A percentile compares a stretch with the other conserved stretches of the same genome.
phyloP scores from a whole-genome alignment of 2,888 invertebrate species.

The Protodeltote pygarga region DNA sequence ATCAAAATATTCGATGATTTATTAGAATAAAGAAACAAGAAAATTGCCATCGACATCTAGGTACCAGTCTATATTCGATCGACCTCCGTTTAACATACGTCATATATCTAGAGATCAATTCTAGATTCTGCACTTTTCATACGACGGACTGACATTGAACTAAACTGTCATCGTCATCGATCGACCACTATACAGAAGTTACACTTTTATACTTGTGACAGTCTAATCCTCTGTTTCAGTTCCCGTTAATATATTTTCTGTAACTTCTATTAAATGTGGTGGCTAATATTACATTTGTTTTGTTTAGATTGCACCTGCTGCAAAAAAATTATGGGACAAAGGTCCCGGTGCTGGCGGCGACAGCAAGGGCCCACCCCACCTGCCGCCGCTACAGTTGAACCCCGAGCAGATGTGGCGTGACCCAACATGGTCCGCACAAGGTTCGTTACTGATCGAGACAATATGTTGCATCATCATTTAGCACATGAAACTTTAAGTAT shows the following conservation, averaged over 20 bases:
- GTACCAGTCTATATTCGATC: no score
- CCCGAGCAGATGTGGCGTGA: constrained; percentile 96
- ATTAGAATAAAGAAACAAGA: no score
- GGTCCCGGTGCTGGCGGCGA: constrained; percentile 90
- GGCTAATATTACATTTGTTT: constrained; percentile 16
- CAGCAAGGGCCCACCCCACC: constrained; percentile 91
- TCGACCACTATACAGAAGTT: no score
- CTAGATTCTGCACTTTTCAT: no score
- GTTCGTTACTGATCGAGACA: constrained; percentile 65
- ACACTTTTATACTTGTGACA: no score
- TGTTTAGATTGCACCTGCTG: constrained; percentile 95
- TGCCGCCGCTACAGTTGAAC: constrained; percentile 91
- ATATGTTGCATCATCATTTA: constrained; percentile 10
- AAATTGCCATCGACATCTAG: no score
- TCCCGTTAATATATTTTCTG: constrained; percentile 10
- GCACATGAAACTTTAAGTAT: no score
- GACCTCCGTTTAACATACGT: no score
- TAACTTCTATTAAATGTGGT: constrained; percentile 5
- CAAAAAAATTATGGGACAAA: constrained; percentile 97
- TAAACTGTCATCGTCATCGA: no score
- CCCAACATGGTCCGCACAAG: constrained; percentile 97
- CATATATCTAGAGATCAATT: no score
- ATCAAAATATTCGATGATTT: no score
- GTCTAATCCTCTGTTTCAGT: not conserved
- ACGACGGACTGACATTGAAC: no score